A percentile compares a stretch with the other conserved stretches of the same genome.
Conservation (phyloP, 2,797 vertebrate genomes). For the Melanogrammus aeglefinus region DNA sequence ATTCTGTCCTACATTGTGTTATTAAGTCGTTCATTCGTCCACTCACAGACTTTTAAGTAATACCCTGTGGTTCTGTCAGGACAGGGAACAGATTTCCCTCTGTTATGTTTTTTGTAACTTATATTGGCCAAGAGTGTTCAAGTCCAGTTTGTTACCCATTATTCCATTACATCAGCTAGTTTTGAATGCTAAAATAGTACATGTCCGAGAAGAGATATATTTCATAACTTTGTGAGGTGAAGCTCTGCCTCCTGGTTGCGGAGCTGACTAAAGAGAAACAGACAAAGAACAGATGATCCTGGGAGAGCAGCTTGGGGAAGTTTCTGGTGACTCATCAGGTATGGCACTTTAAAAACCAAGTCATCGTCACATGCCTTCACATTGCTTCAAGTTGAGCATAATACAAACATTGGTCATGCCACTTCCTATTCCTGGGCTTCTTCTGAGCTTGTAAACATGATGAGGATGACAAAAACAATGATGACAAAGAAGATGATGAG, state of each 20-base stretch:
- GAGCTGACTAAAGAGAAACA: constrained; percentile 14
- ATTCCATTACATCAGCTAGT: background rate
- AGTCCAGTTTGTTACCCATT: background rate
- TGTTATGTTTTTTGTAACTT: background rate
- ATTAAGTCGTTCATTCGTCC: background rate
- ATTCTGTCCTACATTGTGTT: background rate
- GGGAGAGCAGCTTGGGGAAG: background rate
- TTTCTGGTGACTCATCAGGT: constrained; percentile 41
- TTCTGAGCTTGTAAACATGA: background rate
- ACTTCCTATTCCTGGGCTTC: background rate
- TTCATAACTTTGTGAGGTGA: background rate
- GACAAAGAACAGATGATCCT: background rate
- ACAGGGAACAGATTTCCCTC: background rate
- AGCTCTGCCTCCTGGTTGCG: background rate
- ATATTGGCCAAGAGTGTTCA: background rate
- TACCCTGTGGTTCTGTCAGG: background rate
- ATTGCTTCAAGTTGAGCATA: constrained; percentile 2
- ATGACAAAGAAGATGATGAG: background rate
- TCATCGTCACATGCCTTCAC: constrained; percentile 37
- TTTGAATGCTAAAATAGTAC: background rate
- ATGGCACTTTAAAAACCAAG: constrained; percentile 22
- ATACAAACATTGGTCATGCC: background rate
- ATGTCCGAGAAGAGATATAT: background rate
- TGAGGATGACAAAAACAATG: background rate
- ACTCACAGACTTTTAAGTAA: background rate